A percentile compares a stretch with the other conserved stretches of the same genome.
Evolutionary conservation across 2,797 vertebrate genomes (phyloP).

Genomic region (Decapterus maruadsi): DNA sequence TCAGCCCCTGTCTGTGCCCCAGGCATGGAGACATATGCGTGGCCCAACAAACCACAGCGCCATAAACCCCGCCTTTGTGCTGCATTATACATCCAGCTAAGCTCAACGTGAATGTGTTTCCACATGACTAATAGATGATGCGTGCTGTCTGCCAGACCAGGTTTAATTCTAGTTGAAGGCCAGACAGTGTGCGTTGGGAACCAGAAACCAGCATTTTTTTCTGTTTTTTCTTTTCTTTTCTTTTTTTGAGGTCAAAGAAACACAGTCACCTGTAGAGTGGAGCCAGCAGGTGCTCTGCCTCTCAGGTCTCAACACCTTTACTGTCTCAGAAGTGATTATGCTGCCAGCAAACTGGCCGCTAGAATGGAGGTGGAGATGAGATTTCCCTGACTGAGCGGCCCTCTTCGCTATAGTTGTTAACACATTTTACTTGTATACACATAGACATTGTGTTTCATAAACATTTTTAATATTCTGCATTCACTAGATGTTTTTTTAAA

Average conservation of each 20-base stretch:
- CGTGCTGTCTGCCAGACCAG: slow-evolving; percentile 68
- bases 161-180: slow-evolving; percentile 53
- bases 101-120: slow-evolving; percentile 78
- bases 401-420: not conserved
- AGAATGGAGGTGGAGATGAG: not conserved
- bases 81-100: slow-evolving; percentile 67
- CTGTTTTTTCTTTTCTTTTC: slow-evolving; percentile 14
- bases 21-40: slow-evolving; percentile 67
- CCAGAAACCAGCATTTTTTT: slow-evolving; percentile 36
- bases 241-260: slow-evolving; percentile 54
- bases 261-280: slow-evolving; percentile 71
- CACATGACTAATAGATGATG: slow-evolving; percentile 84
- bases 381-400: slow-evolving; percentile 15
- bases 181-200: slow-evolving; percentile 72
- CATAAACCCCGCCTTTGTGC: slow-evolving; percentile 73
- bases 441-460: not conserved
- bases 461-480: not conserved
- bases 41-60: slow-evolving; percentile 69
- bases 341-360: slow-evolving; percentile 40
- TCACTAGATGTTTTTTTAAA: not conserved
- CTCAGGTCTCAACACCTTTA: slow-evolving; percentile 63
- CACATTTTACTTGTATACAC: too few species aligned
- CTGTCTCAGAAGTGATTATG: slow-evolving; percentile 45
- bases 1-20: slow-evolving; percentile 56
- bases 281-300: slow-evolving; percentile 75